Base-by-base conservation (phyloP, 2,797 vertebrate genomes). In the Gallinago nigripennis region DNA sequence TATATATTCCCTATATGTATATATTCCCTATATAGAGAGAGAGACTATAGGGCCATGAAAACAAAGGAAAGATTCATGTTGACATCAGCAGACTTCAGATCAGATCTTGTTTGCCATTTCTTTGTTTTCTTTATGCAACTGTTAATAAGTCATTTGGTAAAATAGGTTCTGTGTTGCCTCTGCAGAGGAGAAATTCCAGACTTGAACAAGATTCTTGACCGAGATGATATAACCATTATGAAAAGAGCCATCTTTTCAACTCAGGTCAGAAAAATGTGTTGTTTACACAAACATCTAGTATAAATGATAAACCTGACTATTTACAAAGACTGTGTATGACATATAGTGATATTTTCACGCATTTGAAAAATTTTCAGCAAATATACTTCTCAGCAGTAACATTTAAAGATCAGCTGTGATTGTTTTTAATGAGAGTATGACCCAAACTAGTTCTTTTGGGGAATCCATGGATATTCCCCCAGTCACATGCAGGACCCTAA, bases 241-340 rank as follows among this genome's bases (percentile, higher is more conserved):
- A 99, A 99, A 98, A 98, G 99, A 96, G 99, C 99, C 91, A 99
- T 99, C 94, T 99, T 98, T 82, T 99, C 99, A 81, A 99, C 99
- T 60, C 99, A 99, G 99, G 99, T 99, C 97, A 93, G 79, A 61
- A 61, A 61, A 86, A 56, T 24, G 7, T 35, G 5, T 73, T 86
- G 23, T 57, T 94, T 84, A 30, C 48, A 37, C 39, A 37, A 83
- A 14, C 12, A 12, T n/a, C 9, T 19, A 25, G 12, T 71, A 63
- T 48, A 57, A 66, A 76, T 63, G 6, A 66, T 53, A 46, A 88
- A 31, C 16, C 15, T 63, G 12, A 51, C 58, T 16, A 8, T 30
- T 3, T 54, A 35, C 16, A 51, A 64, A 25, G 12, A 24, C 73
- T 68, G 13, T 6, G 1, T 53, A 10, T 64, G 50, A 68, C 13